Conservation (phyloP, 1,140 invertebrate genomes). For the Proales similis region DNA sequence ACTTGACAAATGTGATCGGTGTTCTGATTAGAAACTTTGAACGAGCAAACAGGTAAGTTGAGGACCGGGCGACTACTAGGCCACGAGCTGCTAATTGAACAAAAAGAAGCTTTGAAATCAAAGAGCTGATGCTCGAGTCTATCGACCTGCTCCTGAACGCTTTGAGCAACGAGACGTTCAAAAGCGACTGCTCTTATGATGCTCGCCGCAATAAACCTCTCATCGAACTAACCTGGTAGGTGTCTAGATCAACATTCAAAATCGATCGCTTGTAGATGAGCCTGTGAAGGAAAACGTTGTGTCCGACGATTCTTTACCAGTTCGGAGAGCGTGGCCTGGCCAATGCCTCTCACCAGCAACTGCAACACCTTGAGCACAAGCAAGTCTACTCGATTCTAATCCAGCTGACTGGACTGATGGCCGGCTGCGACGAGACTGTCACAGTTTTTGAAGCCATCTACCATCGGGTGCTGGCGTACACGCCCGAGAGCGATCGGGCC, state of each 20-base stretch:
- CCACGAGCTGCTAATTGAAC: neutral
- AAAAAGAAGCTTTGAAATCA: conserved; percentile 6
- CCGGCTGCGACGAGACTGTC: conserved; percentile 7
- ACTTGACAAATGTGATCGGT: neutral
- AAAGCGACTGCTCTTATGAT: conserved; percentile 3
- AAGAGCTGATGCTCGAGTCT: conserved; percentile 6
- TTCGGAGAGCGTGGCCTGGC: conserved; percentile 19
- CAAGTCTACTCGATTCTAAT: conserved; percentile 34
- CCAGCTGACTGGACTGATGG: conserved; percentile 15
- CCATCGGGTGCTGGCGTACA: conserved; percentile 13
- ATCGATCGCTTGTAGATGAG: neutral
- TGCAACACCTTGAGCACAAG: conserved; percentile 9
- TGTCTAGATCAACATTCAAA: neutral
- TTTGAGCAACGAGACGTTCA: conserved; percentile 19
- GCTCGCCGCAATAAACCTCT: conserved; percentile 8
- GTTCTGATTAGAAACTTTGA: conserved; percentile 13
- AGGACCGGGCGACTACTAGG: neutral
- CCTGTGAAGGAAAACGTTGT: conserved; percentile 9
- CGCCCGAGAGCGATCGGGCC: conserved; percentile 9
- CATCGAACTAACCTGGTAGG: conserved; percentile 31
- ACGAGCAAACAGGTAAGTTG: conserved; percentile 9
- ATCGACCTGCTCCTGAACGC: conserved; percentile 4
- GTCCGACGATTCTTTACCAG: conserved; percentile 30
- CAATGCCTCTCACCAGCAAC: neutral
- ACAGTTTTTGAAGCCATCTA: conserved; percentile 33